These are phyloP conservation scores for Deilephila elpenor DNA, from an alignment of 2,888 invertebrate genomes.

Conservation along the genomic window DNA sequence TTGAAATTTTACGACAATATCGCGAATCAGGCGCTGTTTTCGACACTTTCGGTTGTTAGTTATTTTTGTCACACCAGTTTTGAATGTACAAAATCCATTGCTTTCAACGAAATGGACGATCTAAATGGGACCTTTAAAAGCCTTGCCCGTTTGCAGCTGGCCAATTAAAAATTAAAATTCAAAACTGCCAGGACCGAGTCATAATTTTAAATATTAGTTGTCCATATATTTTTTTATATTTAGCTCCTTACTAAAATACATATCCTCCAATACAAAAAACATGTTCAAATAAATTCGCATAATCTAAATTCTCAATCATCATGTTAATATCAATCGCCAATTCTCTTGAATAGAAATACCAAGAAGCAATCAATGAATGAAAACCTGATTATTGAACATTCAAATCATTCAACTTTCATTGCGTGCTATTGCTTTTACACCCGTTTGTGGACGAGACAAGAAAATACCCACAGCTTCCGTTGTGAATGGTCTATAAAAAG, in stretches of 20 bases:
- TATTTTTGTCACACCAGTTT: not conserved
- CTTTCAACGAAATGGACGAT: not conserved
- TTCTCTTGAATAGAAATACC: constrained; percentile 31
- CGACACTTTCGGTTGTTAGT: not conserved
- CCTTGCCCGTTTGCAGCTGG: no score
- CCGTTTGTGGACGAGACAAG: constrained; percentile 42
- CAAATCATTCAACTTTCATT: constrained; percentile 40
- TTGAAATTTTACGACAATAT: constrained; percentile 9
- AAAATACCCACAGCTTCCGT: constrained; percentile 36
- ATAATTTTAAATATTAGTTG: no score
- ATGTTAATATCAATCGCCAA: not conserved
- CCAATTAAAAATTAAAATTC: no score
- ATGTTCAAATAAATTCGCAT: no score
- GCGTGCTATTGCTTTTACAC: constrained; percentile 39
- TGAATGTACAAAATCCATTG: not conserved
- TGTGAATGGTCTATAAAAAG: constrained; percentile 30
- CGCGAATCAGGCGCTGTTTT: constrained; percentile 10
- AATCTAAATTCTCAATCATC: no score
- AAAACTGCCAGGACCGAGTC: no score
- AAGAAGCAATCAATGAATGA: constrained; percentile 37
- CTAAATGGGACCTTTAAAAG: no score
- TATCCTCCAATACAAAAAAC: no score
- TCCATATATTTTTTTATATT: no score
- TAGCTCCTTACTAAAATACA: no score
- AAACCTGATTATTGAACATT: constrained; percentile 33